These are phyloP conservation scores for Ichneumoninae sp. DNA, from an alignment of 2,888 invertebrate species.

Conservation along the genomic window DNA sequence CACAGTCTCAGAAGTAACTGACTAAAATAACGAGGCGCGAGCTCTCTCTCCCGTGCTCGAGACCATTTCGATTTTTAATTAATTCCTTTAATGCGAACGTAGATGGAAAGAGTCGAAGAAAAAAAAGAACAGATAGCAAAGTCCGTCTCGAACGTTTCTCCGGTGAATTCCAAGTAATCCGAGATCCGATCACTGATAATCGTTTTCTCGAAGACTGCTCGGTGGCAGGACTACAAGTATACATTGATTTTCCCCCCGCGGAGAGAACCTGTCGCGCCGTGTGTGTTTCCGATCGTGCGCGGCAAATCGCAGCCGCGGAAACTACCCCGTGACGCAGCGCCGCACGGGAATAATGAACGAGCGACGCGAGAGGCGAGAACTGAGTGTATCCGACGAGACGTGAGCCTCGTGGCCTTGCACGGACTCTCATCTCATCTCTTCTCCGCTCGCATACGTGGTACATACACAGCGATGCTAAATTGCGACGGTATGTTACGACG, in stretches of 20 bases:
- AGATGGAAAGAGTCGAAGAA: not conserved
- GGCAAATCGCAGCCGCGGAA: slow-evolving; percentile 39
- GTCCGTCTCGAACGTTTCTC: slow-evolving; percentile 7
- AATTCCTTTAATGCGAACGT: slow-evolving; percentile 34
- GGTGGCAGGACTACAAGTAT: slow-evolving; percentile 8
- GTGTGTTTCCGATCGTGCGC: slow-evolving; percentile 12
- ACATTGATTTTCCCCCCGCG: slow-evolving; percentile 20
- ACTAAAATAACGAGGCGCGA: slow-evolving; percentile 35
- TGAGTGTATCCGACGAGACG: slow-evolving; percentile 22
- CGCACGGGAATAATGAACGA: slow-evolving; percentile 57
- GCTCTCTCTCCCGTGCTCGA: not conserved
- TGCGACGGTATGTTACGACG: slow-evolving; percentile 63
- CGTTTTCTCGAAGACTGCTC: slow-evolving; percentile 38
- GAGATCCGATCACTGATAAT: slow-evolving; percentile 41
- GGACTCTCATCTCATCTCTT: slow-evolving; percentile 13
- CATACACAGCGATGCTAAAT: slow-evolving; percentile 30
- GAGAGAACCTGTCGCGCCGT: slow-evolving; percentile 32
- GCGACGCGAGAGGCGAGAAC: slow-evolving; percentile 41
- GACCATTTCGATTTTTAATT: slow-evolving; percentile 42
- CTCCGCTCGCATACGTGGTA: not conserved
- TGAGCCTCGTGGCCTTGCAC: slow-evolving; percentile 54
- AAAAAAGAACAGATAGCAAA: not conserved
- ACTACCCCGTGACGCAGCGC: slow-evolving; percentile 41
- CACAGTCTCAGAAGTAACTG: slow-evolving; percentile 32
- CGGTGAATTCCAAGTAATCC: slow-evolving; percentile 27